Evolutionary conservation across 2,888 invertebrate genomes (phyloP), one percentile per base, ranked within the genome.

Genomic region (Melanchra persicariae): DNA sequence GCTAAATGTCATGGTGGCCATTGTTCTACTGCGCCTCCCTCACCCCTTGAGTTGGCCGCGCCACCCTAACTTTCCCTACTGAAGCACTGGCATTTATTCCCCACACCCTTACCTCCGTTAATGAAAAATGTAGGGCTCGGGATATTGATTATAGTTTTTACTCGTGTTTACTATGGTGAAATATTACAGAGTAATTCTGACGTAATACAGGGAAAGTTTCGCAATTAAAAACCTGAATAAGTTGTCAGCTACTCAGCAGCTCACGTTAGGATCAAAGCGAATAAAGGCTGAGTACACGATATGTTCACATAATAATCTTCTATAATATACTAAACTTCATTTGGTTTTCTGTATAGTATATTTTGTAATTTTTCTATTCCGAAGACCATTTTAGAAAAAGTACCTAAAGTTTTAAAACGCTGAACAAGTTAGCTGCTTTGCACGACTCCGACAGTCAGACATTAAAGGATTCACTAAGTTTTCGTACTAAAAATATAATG

Each of bases 1-100:
- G 94, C 94, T 95, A 95, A 95, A 96, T 96, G 95, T 95, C 96
- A 96, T 93, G 95, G 94, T 95, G 91, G 93, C 94, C 91, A 95
- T 95, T 96, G 96, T 95, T 95, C 94, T 92, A 89, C 89, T 77
- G 81, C 82, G 77, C 85, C 85, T 82, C 88, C 85, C 85, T 74
- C 85, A 79, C 87, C 84, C 88, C 88, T 84, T 85, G 70, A 86
- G 78, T 84, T 82, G 77, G 85, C 83, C 84, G 74, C 82, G 81
- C 90, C 92, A 87, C 91, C 90, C 90, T 84, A 80, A 84, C 87
- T 89, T 91, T 89, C 90, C 90, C 90, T 89, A 85, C 87, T 88
- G 87, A 91, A 92, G 91, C 89, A 91, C 91, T 94, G 94, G 92
- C 93, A 94, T 95, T 95, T 94, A 91, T 90, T 83, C 89, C 90